Conservation (phyloP, 1,140 invertebrate genomes). For the Plutomurus gul region DNA sequence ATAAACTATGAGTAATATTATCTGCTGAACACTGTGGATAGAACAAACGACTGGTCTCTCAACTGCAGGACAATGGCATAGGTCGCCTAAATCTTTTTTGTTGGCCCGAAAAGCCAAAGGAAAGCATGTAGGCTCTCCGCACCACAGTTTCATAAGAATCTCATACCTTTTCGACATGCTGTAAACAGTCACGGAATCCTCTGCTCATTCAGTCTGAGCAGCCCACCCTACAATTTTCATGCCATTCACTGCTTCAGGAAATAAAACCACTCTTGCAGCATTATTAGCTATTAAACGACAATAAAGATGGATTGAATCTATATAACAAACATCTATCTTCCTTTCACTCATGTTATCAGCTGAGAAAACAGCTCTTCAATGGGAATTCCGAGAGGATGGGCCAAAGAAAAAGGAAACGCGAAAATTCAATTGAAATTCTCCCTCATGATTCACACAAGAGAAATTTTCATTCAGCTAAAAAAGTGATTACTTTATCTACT, state of each 20-base stretch:
- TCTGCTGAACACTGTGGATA: too few relatives aligned
- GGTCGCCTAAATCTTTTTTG: too few relatives aligned
- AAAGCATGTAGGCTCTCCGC: background rate
- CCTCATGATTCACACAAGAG: background rate
- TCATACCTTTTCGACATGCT: conserved; percentile 8
- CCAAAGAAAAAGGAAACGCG: background rate
- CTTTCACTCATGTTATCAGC: too few relatives aligned
- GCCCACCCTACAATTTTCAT: background rate
- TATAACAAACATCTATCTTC: background rate
- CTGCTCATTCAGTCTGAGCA: background rate
- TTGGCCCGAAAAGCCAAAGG: too few relatives aligned
- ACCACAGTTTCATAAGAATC: background rate
- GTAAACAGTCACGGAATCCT: conserved; percentile 28
- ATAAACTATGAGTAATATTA: too few relatives aligned
- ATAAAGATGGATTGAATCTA: conserved; percentile 18
- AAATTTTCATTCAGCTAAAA: background rate
- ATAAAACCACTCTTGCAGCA: conserved; percentile 4
- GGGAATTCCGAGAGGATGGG: background rate
- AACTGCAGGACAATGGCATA: too few relatives aligned
- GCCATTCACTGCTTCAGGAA: background rate
- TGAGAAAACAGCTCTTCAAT: too few relatives aligned
- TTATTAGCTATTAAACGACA: conserved; percentile 13
- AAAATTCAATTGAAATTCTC: background rate
- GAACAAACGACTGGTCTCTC: too few relatives aligned
- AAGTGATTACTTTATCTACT: background rate